Base-by-base conservation (phyloP, 2,797 vertebrate genomes). In the Tiaroga cobitis region DNA sequence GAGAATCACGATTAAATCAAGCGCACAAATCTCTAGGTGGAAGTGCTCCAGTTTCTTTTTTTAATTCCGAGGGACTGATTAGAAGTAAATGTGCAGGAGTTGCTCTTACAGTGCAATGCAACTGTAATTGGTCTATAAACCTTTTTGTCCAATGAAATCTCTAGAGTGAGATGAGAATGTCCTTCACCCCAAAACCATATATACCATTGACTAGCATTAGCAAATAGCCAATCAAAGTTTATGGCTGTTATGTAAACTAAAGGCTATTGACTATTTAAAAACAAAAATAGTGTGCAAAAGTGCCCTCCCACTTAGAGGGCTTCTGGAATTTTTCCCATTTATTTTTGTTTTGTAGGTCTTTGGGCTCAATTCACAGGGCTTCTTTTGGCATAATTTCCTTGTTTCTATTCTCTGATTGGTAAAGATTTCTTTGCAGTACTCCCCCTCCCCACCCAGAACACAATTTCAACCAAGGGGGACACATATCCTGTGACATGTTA, bases 1-100 rank as follows among this genome's bases (percentile, higher is more conserved):
- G 73, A 80, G 59, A 61, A 85, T 72, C 34, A 68, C 32, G 41
- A 87, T 80, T 80, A 85, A 87, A 89, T 82, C 80, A 80, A 79
- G 29, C 81, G 78, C 61, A 26, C 8, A 29, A 65, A 46, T 77
- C 69, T 68, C 19, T 82, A 4, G n/a, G 15, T 37, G 41, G 49
- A 76, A 43, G 79, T 75, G n/a, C 2, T 72, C 32, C 21, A 56
- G 59, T 26, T 43, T 82, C 39, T 32, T 51, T 56, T 51, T 63
- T 61, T 46, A 32, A 46, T 19, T 37, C 19, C 54, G 34, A 43
- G 56, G 16, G 16, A 37, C 24, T 63, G 46, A 61, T 82, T 68
- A 46, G 8, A 67, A 16, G 59, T 49, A 46, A 49, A 59, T 29
- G 37, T 43, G 54, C 19, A n/a, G 85, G 19, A n/a, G 65, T 29